Conservation (phyloP, 2,113 vertebrate species). For the Rhadina sibilatrix region DNA sequence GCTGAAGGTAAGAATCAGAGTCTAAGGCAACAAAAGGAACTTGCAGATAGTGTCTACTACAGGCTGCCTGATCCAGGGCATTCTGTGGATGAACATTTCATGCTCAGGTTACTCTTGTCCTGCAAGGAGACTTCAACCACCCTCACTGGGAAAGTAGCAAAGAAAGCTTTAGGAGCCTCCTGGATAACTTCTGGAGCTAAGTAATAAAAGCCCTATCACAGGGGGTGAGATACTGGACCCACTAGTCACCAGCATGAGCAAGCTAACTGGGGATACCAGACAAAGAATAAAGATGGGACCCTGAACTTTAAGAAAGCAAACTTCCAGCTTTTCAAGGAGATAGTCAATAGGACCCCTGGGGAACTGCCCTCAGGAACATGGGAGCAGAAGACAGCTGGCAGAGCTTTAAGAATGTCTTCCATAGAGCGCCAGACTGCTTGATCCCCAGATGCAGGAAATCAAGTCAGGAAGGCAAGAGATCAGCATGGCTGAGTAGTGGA, state of each 20-base stretch:
- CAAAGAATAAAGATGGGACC: neutral
- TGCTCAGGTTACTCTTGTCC: neutral
- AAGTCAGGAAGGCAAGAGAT: neutral
- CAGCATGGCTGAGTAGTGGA: rapidly evolving
- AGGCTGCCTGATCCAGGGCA: neutral
- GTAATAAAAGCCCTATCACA: neutral
- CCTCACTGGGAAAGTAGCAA: neutral
- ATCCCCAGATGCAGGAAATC: neutral
- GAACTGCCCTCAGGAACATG: neutral
- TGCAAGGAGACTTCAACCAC: neutral
- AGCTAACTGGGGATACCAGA: neutral
- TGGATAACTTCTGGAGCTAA: neutral
- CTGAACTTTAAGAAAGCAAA: neutral
- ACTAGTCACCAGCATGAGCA: neutral
- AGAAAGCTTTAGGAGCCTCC: neutral
- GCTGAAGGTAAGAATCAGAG: neutral
- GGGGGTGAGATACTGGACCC: neutral
- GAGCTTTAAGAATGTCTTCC: neutral
- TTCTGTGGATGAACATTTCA: neutral
- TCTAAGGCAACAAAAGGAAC: neutral
- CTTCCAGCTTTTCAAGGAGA: neutral
- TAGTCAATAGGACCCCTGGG: neutral
- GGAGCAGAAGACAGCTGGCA: neutral
- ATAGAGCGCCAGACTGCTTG: neutral
- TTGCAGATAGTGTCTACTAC: too few relatives aligned